A percentile compares a stretch with the other conserved stretches of the same genome.
These are phyloP conservation scores for Brachypalpus laphriformis DNA, from an alignment of 2,888 invertebrate species.

Conservation along the genomic window DNA sequence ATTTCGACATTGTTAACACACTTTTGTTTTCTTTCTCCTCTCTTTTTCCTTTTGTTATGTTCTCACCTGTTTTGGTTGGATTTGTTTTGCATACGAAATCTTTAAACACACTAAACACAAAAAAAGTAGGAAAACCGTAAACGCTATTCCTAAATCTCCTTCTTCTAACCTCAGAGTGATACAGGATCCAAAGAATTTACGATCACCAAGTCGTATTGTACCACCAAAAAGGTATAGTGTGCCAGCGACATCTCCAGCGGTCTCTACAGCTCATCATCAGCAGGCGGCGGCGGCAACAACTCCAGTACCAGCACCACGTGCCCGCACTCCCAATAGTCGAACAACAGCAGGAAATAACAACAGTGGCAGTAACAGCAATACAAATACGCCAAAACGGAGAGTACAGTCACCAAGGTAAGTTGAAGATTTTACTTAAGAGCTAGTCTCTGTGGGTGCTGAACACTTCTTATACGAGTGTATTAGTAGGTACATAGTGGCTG, in stretches of 20 bases:
- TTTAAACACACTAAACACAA: slow-evolving; percentile 37
- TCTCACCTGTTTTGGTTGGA: slow-evolving; percentile 63
- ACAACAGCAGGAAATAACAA: slow-evolving; percentile 48
- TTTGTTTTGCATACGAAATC: slow-evolving; percentile 49
- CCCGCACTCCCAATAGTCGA: slow-evolving; percentile 80
- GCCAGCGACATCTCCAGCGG: slow-evolving; percentile 73
- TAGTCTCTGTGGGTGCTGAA: no score
- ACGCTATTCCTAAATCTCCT: slow-evolving; percentile 75
- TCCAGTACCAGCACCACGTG: slow-evolving; percentile 75
- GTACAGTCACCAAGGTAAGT: slow-evolving; percentile 81
- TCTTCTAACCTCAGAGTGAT: slow-evolving; percentile 79
- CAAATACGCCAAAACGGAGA: slow-evolving; percentile 82
- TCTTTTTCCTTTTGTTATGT: slow-evolving; percentile 68
- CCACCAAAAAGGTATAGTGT: slow-evolving; percentile 82
- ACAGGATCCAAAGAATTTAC: slow-evolving; percentile 78
- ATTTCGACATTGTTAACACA: slow-evolving; percentile 33
- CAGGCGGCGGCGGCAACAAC: slow-evolving; percentile 65
- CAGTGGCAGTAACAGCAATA: slow-evolving; percentile 72
- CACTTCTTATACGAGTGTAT: no score
- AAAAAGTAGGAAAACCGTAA: slow-evolving; percentile 76
- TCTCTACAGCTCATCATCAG: slow-evolving; percentile 45
- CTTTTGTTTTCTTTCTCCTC: slow-evolving; percentile 65
- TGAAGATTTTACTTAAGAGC: no score
- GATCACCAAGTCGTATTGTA: slow-evolving; percentile 82
- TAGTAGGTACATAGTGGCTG: no score